phyloP scores from a whole-genome alignment of 2,888 invertebrate species.

The Aspidapion aeneum region DNA sequence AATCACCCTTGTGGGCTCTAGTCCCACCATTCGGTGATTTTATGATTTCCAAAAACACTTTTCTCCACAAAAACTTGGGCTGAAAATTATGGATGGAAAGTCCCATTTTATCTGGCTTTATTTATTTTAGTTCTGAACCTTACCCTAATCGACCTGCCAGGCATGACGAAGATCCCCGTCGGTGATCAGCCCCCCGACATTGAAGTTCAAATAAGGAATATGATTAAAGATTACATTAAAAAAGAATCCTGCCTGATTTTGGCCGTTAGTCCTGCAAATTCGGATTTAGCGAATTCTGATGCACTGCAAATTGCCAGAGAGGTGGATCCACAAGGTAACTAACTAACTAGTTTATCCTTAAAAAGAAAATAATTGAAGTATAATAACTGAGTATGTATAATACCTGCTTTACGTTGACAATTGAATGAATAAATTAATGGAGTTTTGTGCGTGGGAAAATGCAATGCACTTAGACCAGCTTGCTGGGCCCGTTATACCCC shows the following conservation, averaged over 20 bases:
- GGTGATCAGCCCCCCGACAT: conserved; percentile 97
- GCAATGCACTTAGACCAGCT: too few species aligned
- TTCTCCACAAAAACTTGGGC: too few species aligned
- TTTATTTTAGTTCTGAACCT: conserved; percentile 73
- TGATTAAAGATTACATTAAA: conserved; percentile 93
- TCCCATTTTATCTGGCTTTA: too few species aligned
- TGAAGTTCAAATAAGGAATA: conserved; percentile 87
- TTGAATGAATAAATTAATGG: too few species aligned
- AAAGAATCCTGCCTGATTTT: conserved; percentile 93
- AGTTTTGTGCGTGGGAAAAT: too few species aligned
- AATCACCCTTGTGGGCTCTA: too few species aligned
- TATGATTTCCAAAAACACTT: too few species aligned
- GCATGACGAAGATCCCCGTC: conserved; percentile 94
- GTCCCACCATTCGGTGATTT: too few species aligned
- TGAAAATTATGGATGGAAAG: too few species aligned
- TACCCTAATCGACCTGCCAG: conserved; percentile 92
- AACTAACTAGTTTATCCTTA: neutral
- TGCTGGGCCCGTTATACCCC: too few species aligned
- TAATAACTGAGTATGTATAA: too few species aligned
- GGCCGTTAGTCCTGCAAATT: conserved; percentile 96
- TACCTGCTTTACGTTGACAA: too few species aligned
- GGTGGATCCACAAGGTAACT: conserved; percentile 87
- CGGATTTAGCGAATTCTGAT: conserved; percentile 98
- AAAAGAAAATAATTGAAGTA: neutral
- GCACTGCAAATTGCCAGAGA: conserved; percentile 97